Percentiles rank a stretch among this genome's conserved stretches.
Conservation (phyloP, 1,140 invertebrate species). For the Bombus picipes region DNA sequence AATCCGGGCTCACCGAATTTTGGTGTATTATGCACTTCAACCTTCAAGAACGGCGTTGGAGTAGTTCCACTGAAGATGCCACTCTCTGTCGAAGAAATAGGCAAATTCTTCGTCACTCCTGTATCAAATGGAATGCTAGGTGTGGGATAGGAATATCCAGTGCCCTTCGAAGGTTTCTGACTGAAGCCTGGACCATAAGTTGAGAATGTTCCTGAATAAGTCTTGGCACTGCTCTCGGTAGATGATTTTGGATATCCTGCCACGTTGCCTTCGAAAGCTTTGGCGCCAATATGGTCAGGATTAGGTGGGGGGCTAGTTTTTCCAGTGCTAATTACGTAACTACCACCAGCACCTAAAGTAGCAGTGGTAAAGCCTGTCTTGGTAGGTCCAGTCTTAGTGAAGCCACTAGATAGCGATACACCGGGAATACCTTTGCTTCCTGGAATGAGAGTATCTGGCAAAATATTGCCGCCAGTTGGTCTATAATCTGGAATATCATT, state of each 20-base stretch:
- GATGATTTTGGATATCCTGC: slow-evolving; percentile 60
- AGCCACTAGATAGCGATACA: slow-evolving; percentile 37
- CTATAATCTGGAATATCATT: slow-evolving; percentile 66
- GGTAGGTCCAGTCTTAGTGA: slow-evolving; percentile 77
- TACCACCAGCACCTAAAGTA: slow-evolving; percentile 76
- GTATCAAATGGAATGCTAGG: slow-evolving; percentile 63
- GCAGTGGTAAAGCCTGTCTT: slow-evolving; percentile 79
- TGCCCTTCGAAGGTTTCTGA: background rate
- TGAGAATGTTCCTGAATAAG: background rate
- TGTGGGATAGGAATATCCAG: slow-evolving; percentile 69
- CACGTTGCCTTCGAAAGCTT: slow-evolving; percentile 74
- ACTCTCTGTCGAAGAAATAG: slow-evolving; percentile 2
- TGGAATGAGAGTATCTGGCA: slow-evolving; percentile 50
- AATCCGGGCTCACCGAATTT: slow-evolving; percentile 27
- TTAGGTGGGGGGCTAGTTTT: slow-evolving; percentile 60
- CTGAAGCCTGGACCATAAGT: slow-evolving; percentile 17
- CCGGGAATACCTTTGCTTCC: slow-evolving; percentile 33
- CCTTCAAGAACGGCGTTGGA: slow-evolving; percentile 62
- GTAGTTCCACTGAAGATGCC: slow-evolving; percentile 60
- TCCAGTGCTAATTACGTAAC: slow-evolving; percentile 72
- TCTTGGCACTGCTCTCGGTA: background rate
- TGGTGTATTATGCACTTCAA: slow-evolving; percentile 66
- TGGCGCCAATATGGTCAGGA: slow-evolving; percentile 75
- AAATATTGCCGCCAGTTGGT: slow-evolving; percentile 48
- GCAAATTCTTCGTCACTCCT: background rate